A percentile compares a stretch with the other conserved stretches of the same genome.
phyloP scores from a whole-genome alignment of 2,888 invertebrate genomes.

The Heliconius ismenius region DNA sequence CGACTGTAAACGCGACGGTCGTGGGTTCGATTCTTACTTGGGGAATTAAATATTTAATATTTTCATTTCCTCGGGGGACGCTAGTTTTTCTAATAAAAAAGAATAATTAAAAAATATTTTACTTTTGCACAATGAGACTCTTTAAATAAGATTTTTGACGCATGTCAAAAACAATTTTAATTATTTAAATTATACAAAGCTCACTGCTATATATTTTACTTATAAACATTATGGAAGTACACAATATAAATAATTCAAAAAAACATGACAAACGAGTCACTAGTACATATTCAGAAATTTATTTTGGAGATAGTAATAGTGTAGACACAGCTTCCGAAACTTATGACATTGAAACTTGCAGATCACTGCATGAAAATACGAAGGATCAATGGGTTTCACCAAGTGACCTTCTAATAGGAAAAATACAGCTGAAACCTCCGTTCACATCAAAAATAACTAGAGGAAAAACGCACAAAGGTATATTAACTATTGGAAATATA shows the following conservation, averaged over 20 bases:
- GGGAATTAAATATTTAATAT: too few species aligned
- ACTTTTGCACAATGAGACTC: conserved; percentile 47
- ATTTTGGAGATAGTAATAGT: conserved; percentile 57
- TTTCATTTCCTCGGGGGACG: background rate
- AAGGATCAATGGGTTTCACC: conserved; percentile 67
- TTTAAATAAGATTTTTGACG: conserved; percentile 45
- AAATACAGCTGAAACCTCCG: conserved; percentile 65
- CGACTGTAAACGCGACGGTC: too few species aligned
- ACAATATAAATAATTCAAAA: conserved; percentile 51
- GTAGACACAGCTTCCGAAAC: conserved; percentile 41
- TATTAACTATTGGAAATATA: conserved; percentile 65
- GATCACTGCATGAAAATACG: conserved; percentile 27
- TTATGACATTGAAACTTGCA: conserved; percentile 27
- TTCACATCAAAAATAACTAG: conserved; percentile 74
- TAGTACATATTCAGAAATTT: conserved; percentile 69
- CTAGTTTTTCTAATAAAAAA: background rate
- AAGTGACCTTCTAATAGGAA: conserved; percentile 69
- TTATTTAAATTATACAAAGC: background rate
- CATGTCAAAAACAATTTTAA: background rate
- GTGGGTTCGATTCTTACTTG: too few species aligned
- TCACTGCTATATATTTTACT: background rate
- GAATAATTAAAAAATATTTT: conserved; percentile 16
- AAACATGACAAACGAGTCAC: conserved; percentile 58
- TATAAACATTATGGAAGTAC: conserved; percentile 31
- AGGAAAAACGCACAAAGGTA: conserved; percentile 71